Conservation (phyloP, 2,797 vertebrate species). For the Eulemur albifrons region DNA sequence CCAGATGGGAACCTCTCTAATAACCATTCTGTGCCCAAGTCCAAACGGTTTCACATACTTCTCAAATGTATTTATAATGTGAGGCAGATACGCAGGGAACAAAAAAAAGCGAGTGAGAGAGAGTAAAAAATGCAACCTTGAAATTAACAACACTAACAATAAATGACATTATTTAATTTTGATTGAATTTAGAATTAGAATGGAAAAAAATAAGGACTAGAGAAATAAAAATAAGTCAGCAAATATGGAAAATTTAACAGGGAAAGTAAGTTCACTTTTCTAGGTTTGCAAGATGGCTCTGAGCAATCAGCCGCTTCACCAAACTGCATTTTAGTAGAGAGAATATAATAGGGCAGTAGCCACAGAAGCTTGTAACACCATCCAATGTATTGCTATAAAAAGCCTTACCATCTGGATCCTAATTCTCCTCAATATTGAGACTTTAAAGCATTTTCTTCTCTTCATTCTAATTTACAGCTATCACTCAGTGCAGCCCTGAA, state of each 20-base stretch:
- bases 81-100: not conserved
- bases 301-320: not conserved
- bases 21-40: not conserved
- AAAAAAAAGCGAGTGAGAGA: not conserved
- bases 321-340: conserved; percentile 66
- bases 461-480: conserved; percentile 72
- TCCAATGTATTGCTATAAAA: conserved; percentile 77
- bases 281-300: not conserved
- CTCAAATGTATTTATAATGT: not conserved
- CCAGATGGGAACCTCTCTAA: not conserved
- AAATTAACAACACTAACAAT: not conserved
- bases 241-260: not conserved
- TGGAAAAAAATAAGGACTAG: not conserved
- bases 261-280: not conserved
- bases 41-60: not conserved
- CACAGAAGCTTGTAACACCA: conserved; percentile 72
- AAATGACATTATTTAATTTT: not conserved
- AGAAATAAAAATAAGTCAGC: not conserved
- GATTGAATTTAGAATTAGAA: not conserved
- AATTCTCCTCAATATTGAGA: conserved; percentile 70
- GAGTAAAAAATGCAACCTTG: not conserved
- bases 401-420: conserved; percentile 81
- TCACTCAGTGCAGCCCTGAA: conserved; percentile 56
- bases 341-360: conserved; percentile 70
- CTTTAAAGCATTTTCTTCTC: conserved; percentile 59